Percentiles rank a stretch among this genome's conserved stretches.
Evolutionary conservation across 2,888 invertebrate species (phyloP).

Genomic region (Seira sanloemensis): DNA sequence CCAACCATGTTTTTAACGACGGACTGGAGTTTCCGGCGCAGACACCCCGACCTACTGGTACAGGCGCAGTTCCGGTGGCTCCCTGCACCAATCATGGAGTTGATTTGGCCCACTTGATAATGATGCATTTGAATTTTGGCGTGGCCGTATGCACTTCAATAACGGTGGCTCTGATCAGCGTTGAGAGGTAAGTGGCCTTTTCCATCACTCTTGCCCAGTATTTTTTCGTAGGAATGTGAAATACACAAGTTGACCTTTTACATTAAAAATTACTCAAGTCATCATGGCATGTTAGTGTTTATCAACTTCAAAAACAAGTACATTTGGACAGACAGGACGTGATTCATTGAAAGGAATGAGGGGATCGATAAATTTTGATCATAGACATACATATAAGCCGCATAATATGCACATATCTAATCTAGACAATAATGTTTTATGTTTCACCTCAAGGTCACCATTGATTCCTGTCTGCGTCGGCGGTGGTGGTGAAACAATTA

Average conservation of each 20-base stretch:
- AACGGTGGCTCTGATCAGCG: conserved; percentile 70
- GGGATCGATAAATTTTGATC: not conserved
- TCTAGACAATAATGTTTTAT: not conserved
- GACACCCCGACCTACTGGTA: not conserved
- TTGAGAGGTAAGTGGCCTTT: conserved; percentile 68
- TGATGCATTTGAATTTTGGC: conserved; percentile 69
- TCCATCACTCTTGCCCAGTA: not conserved
- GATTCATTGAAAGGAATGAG: not conserved
- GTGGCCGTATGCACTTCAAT: conserved; percentile 71
- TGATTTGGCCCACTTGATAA: conserved; percentile 57
- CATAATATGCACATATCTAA: not conserved
- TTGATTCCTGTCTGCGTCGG: not conserved
- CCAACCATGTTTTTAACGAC: not conserved
- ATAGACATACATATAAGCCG: not conserved
- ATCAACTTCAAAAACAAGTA: no score
- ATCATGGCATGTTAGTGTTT: not conserved
- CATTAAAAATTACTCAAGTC: not conserved
- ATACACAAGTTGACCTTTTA: not conserved
- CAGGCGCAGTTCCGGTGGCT: conserved; percentile 12
- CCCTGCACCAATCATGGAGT: conserved; percentile 44
- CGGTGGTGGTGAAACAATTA: not conserved
- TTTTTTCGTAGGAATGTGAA: not conserved
- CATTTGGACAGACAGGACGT: no score
- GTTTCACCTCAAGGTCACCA: not conserved
- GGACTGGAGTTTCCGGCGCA: not conserved